Percentiles rank a stretch among this genome's conserved stretches.
Evolutionary conservation across 1,140 invertebrate genomes (phyloP).

Genomic region (Hestina assimilis): DNA sequence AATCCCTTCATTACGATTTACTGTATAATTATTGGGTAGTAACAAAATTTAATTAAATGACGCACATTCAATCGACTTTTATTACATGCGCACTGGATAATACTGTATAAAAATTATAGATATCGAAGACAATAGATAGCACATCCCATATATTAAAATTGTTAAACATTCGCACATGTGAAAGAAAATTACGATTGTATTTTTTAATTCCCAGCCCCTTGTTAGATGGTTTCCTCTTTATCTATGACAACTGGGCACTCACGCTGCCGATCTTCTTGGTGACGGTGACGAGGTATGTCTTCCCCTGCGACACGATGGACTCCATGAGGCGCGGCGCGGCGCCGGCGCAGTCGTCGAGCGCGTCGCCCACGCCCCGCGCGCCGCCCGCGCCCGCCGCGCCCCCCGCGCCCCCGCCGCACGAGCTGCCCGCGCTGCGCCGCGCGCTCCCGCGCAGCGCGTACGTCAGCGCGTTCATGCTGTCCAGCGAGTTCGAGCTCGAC

Average conservation of each 20-base stretch:
- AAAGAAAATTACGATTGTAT: too few species aligned
- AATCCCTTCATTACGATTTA: too few species aligned
- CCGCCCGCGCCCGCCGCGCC: conserved; percentile 15
- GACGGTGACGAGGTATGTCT: conserved; percentile 62
- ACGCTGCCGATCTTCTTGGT: conserved; percentile 66
- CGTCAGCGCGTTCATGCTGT: conserved; percentile 47
- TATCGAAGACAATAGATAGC: too few species aligned
- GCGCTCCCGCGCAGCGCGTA: conserved; percentile 42
- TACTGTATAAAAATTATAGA: too few species aligned
- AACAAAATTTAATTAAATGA: too few species aligned
- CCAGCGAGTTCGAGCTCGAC: conserved; percentile 52
- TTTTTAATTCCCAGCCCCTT: too few species aligned
- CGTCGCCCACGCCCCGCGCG: conserved; percentile 15
- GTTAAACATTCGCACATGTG: too few species aligned
- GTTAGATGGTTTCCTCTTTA: too few species aligned
- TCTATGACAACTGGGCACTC: conserved; percentile 24
- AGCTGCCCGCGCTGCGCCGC: conserved; percentile 20
- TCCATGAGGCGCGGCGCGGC: conserved; percentile 59
- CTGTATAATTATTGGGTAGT: too few species aligned
- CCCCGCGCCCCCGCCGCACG: conserved; percentile 18
- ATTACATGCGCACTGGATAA: too few species aligned
- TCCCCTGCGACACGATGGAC: conserved; percentile 61
- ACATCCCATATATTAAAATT: too few species aligned
- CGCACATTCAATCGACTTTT: too few species aligned
- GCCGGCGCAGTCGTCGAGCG: conserved; percentile 35